Base-by-base conservation (phyloP, 2,797 vertebrate species). In the Kryptolebias ocellatus region DNA sequence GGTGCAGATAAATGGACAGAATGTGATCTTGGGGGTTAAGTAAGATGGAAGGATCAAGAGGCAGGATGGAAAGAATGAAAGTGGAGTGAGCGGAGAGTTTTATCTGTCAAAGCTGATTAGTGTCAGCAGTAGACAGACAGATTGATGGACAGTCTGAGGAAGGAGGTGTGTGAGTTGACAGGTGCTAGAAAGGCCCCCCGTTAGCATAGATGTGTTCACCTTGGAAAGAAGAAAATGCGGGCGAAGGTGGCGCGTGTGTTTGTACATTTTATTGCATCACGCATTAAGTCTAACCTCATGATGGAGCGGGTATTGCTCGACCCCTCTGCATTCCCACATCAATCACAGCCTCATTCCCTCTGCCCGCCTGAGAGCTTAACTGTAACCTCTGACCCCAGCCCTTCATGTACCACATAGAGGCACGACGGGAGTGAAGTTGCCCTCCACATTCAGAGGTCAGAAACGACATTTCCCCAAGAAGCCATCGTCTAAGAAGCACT, bases 291-390 rank as follows among this genome's bases (percentile, higher is more conserved):
- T 53, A 37, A 77, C 64, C 78, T 67, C 63, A 53, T 89, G 83
- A 91, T 87, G 28, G 84, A 85, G 67, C 66, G 60, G 50, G 57
- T 2, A 71, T 70, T 73, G 75, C 78, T 60, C 31, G 77, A 87
- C 87, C 76, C 60, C 54, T 59, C 53, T 46, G 59, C 68, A 16
- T 83, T 72, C 57, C 72, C 70, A 76, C 79, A 90, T 92, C 87
- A 85, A 90, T 91, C 91, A 90, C 75, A 50, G 60, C 67, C 80
- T 87, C 61, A 14, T 89, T 90, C 58, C 56, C 37, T 56, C 57
- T 49, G 74, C 70, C 61, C 56, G 54, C 69, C 65, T n/a, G 52
- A 63, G 66, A 74, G 77, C 69, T 81, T 60, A 58, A 60, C 60
- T n/a, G 31, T 27, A 44, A 90, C 89, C 84, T 82, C 42, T 81